Conservation (phyloP, 2,888 invertebrate genomes). For the Ferdinandea cuprea region DNA sequence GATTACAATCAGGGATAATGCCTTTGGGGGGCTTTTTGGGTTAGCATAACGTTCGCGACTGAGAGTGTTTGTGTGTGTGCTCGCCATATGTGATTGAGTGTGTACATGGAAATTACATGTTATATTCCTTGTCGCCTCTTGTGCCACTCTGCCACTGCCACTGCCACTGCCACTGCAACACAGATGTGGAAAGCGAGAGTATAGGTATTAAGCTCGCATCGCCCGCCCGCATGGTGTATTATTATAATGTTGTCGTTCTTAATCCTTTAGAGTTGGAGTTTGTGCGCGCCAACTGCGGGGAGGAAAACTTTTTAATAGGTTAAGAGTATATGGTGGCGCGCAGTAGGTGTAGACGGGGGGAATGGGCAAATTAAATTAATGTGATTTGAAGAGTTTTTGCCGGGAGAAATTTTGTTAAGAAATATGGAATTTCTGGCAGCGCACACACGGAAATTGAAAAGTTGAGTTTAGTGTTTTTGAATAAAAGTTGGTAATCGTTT, state of each 20-base stretch:
- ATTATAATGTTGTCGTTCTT: conserved; percentile 40
- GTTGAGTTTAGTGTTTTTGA: background rate
- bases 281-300: conserved; percentile 1
- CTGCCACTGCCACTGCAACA: conserved; percentile 19
- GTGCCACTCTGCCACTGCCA: too few relatives aligned
- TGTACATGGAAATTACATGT: conserved; percentile 50
- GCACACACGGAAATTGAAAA: background rate
- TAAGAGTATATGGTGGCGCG: conserved; percentile 44
- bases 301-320: conserved; percentile 52
- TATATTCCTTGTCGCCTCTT: too few relatives aligned
- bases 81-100: conserved; percentile 41
- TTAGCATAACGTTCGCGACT: conserved; percentile 31
- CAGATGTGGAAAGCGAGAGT: conserved; percentile 42
- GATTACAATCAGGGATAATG: conserved; percentile 70
- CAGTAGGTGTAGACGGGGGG: too few relatives aligned
- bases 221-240: conserved; percentile 27
- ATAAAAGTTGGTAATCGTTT: background rate
- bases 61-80: background rate
- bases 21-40: conserved; percentile 54
- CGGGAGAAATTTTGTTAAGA: background rate
- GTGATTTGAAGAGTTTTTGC: conserved; percentile 22
- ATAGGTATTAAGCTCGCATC: too few relatives aligned
- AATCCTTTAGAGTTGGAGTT: conserved; percentile 27
- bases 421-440: background rate
- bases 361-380: conserved; percentile 46